Percentiles rank a stretch among this genome's conserved stretches.
These are phyloP conservation scores for Quadroppia sp. DNA, from an alignment of 2,888 invertebrate species.

Conservation along the genomic window DNA sequence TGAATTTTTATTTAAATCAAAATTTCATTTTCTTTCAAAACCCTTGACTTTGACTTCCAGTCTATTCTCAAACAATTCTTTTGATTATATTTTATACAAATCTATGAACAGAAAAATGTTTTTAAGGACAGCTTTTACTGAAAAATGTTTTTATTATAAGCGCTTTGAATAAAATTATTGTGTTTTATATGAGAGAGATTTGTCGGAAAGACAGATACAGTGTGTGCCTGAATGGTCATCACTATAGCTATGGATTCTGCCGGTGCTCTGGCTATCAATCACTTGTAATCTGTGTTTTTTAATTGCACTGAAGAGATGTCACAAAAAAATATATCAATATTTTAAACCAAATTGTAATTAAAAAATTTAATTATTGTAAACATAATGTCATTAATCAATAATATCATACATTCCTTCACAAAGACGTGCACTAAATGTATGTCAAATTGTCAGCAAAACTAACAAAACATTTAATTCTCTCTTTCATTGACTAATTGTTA, in stretches of 20 bases:
- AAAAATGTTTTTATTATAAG: not conserved
- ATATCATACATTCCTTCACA: too few relatives aligned
- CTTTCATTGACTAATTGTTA: too few relatives aligned
- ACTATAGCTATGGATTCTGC: not conserved
- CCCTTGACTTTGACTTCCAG: not conserved
- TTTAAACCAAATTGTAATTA: not conserved
- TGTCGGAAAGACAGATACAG: not conserved
- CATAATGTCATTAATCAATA: too few relatives aligned
- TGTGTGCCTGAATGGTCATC: conserved; percentile 25
- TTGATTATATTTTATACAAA: not conserved
- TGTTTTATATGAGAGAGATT: not conserved
- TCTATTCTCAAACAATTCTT: not conserved
- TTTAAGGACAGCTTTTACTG: not conserved
- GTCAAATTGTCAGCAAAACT: too few relatives aligned
- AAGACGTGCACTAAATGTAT: too few relatives aligned
- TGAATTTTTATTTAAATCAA: not conserved
- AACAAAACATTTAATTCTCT: too few relatives aligned
- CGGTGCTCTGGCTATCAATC: not conserved
- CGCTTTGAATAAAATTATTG: not conserved
- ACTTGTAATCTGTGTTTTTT: not conserved
- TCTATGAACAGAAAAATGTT: not conserved
- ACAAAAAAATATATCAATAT: not conserved
- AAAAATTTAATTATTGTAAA: not conserved
- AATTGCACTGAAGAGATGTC: conserved; percentile 3
- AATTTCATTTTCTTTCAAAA: not conserved